Evolutionary conservation across 2,797 vertebrate genomes (phyloP), one percentile per base, ranked within the genome.

Genomic region (Gymnocypris eckloni): DNA sequence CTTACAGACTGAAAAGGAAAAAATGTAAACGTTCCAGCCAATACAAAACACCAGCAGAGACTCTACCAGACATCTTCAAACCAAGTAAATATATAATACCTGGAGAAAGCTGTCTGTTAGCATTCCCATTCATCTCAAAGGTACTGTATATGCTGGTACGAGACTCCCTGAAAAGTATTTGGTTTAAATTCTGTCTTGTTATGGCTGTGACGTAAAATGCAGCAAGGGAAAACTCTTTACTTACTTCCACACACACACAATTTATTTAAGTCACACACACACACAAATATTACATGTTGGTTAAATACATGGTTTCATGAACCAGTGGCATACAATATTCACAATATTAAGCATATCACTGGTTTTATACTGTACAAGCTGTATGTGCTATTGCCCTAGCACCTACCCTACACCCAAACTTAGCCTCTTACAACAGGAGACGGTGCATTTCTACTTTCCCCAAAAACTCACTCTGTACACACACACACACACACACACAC

Each of bases 401-500:
- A 28, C 28, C 28, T 28, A 28, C 28, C 28, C 28, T 28, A 28
- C 28, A 28, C 28, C 28, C 2, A 28, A 28, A 28, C 28, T 28
- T 28, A 28, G 28, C 28, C 28, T 28, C 28, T n/a, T n/a, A n/a
- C n/a, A n/a, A 28, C 28, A 28, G 28, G 28, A 28, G 28, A 28
- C 28, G 28, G 28, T 28, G 28, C 1, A 28, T 28, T 28, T 28
- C 28, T 1, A 28, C 28, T 28, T 28, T 28, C 28, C 28, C 28
- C 28, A 28, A 28, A 28, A 28, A 28, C 28, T 2, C 0, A 1
- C 1, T 2, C 1, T 1, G 1, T 1, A 28, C 9, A 28, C 43
- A 41, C 16, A 4, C 12, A 15, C 25, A 66, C 59, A 6, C 6
- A 39, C 39, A 39, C 39, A 39, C 39, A 39, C 39, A 41, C 33